Conservation (phyloP, 2,888 invertebrate species). For the Apocheima hispidaria region DNA sequence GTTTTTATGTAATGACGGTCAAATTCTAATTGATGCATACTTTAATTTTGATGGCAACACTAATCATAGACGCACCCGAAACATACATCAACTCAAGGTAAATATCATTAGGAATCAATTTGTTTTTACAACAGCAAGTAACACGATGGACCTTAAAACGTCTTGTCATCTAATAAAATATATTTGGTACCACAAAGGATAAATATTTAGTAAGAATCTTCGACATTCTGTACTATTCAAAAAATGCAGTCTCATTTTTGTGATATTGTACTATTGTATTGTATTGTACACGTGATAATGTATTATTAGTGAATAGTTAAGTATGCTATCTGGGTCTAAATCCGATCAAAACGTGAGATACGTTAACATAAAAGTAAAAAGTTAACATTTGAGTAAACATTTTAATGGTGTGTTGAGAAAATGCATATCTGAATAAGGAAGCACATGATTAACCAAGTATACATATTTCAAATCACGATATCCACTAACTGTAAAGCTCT, state of each 20-base stretch:
- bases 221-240: neutral
- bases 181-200: too few species aligned
- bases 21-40: conserved; percentile 18
- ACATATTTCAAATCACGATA: neutral
- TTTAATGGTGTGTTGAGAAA: too few species aligned
- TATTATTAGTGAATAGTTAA: too few species aligned
- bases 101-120: conserved; percentile 7
- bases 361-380: too few species aligned
- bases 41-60: conserved; percentile 8
- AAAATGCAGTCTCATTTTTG: neutral
- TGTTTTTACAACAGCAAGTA: conserved; percentile 14
- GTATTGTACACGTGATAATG: too few species aligned
- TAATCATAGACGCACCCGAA: conserved; percentile 22
- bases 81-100: conserved; percentile 10
- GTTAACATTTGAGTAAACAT: too few species aligned
- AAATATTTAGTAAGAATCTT: too few species aligned
- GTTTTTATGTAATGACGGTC: conserved; percentile 12
- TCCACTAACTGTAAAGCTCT: conserved; percentile 4
- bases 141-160: neutral
- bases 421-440: too few species aligned
- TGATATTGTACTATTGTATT: too few species aligned
- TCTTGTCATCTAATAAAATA: neutral
- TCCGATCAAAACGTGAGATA: too few species aligned
- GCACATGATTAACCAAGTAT: too few species aligned
- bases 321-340: too few species aligned